Evolutionary conservation across 2,888 invertebrate species (phyloP).

Genomic region (Drosophila austrosaltans): DNA sequence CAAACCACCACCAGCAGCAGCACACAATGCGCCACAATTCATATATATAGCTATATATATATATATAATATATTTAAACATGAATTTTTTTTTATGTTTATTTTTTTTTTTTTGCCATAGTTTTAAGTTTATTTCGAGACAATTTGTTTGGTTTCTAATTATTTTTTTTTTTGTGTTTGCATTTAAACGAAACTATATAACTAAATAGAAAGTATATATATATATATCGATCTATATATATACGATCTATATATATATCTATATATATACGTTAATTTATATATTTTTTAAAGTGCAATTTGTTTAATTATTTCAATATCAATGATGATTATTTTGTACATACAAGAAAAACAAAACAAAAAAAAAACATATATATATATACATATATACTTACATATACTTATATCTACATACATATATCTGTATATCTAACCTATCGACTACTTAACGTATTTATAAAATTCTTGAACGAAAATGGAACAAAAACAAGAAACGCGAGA

Average conservation of each 20-base stretch:
- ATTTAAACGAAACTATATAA: constrained; percentile 56
- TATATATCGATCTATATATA: constrained; percentile 33
- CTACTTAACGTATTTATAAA: constrained; percentile 73
- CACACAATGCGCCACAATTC: constrained; percentile 67
- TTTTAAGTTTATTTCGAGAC: constrained; percentile 37
- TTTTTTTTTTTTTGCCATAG: constrained; percentile 30
- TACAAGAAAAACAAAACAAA: neutral
- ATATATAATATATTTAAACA: neutral
- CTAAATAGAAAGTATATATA: constrained; percentile 29
- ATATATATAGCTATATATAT: constrained; percentile 13
- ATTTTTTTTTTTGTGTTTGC: constrained; percentile 63
- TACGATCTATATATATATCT: constrained; percentile 38
- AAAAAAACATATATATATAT: constrained; percentile 3
- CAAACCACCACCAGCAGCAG: constrained; percentile 15
- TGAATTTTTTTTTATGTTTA: constrained; percentile 50
- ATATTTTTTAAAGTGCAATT: constrained; percentile 56
- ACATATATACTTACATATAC: constrained; percentile 15
- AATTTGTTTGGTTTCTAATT: constrained; percentile 32
- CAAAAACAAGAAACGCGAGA: constrained; percentile 24
- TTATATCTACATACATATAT: constrained; percentile 46
- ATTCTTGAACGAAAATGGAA: constrained; percentile 9
- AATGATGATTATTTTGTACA: constrained; percentile 27
- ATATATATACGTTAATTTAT: constrained; percentile 36
- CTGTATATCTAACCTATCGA: constrained; percentile 66
- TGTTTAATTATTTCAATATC: constrained; percentile 44